Evolutionary conservation across 1,140 invertebrate genomes (phyloP), one percentile per base, ranked within the genome.

Genomic region (Micrasema minimum): DNA sequence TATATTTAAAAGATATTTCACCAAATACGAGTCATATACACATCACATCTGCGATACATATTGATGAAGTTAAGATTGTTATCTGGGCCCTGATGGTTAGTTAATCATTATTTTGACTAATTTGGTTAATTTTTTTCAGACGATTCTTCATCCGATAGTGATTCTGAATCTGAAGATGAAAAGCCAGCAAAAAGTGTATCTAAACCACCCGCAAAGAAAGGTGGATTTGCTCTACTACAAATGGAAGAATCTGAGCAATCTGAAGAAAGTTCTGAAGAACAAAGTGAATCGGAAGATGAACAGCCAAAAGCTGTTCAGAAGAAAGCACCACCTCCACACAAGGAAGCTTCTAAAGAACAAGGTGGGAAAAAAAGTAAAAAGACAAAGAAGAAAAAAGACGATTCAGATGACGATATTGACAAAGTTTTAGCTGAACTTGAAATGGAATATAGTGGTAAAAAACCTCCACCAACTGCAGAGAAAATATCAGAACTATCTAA

Each of bases 391-490:
- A 92, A 91, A 81, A 88, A 89, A 35, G 89, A 91, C 76, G 90
- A 93, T 61, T 93, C 92, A 78, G 91, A 93, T 78, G 92, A 95
- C 77, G 93, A 95, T 79, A 85, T 95, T 70, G 93, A 96, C 78
- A 92, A 93, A 81, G 90, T 93, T 48, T 80, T 96, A 74, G 93
- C 92, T 22, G 91, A 93, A 82, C 82, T 93, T 71, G 88, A 91
- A 86, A 85, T 91, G 78, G 92, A 93, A 82, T 92, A 93, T 84
- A 83, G 90, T 66, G 91, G 90, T 26, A 66, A 88, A 85, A 80
- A 83, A 77, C 72, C 80, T 22, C 38, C 73, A 72, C 74, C 78
- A 31, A 76, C 77, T 66, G 37, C 72, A 72, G 76, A 79, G 38
- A 77, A 79, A 67, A 77, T 80, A 22, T 77, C 80, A 57, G 82